phyloP scores from a whole-genome alignment of 2,797 vertebrate species.

The Enteromius afrohamiltoni region DNA sequence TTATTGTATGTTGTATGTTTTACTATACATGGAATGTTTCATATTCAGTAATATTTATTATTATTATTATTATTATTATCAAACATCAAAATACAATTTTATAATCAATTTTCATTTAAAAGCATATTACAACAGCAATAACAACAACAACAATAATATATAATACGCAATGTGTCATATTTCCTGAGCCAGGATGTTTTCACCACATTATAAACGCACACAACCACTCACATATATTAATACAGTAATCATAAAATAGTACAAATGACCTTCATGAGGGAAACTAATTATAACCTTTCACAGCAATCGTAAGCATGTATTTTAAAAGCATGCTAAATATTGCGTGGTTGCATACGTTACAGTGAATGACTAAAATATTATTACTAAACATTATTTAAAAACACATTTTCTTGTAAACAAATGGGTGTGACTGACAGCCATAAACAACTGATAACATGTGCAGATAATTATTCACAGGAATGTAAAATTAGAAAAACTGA shows the following conservation, averaged over 20 bases:
- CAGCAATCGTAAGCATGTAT: background rate
- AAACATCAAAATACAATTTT: background rate
- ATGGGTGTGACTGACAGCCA: background rate
- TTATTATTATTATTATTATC: conserved; percentile 19
- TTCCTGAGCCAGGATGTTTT: background rate
- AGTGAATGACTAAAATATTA: background rate
- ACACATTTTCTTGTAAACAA: conserved; percentile 24
- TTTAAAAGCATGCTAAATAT: background rate
- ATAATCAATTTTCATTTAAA: too few species aligned
- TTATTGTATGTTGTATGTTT: too few species aligned
- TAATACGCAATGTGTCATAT: too few species aligned
- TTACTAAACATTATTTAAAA: background rate
- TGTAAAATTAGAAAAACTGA: conserved; percentile 37
- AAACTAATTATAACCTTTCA: background rate
- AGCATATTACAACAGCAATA: too few species aligned
- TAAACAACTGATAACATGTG: background rate
- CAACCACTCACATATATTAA: background rate
- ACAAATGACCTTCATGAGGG: background rate
- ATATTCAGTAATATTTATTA: too few species aligned
- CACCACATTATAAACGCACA: background rate
- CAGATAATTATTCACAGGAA: conserved; percentile 41
- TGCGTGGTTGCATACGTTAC: background rate
- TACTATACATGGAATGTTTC: too few species aligned
- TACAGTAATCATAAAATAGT: background rate
- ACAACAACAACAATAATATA: too few species aligned